Evolutionary conservation across 1,140 invertebrate genomes (phyloP).

Genomic region (Drosophila eugracilis): DNA sequence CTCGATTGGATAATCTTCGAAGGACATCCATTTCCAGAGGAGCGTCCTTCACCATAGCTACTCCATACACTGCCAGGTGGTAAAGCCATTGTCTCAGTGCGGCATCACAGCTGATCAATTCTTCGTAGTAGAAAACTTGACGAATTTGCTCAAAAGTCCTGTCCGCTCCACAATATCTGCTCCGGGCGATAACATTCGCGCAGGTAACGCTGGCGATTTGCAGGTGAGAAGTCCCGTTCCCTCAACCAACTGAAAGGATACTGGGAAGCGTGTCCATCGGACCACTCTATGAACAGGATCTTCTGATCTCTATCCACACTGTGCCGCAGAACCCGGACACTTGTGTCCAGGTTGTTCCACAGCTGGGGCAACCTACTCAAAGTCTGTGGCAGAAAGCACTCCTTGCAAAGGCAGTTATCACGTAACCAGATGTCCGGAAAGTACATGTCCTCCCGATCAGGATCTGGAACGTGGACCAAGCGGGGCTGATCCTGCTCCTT

Average conservation of each 20-base stretch:
- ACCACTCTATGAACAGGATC: slow-evolving; percentile 85
- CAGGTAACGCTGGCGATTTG: slow-evolving; percentile 85
- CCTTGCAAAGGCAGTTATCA: slow-evolving; percentile 89
- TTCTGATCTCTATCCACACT: slow-evolving; percentile 37
- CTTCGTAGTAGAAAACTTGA: slow-evolving; percentile 86
- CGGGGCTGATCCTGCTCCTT: slow-evolving; percentile 14
- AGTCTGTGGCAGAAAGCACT: slow-evolving; percentile 88
- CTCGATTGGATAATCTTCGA: slow-evolving; percentile 86
- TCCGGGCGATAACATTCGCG: slow-evolving; percentile 86
- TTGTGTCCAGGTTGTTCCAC: slow-evolving; percentile 66
- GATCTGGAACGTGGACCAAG: slow-evolving; percentile 17
- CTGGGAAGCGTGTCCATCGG: slow-evolving; percentile 87
- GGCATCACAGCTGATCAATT: slow-evolving; percentile 85
- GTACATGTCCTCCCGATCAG: slow-evolving; percentile 68
- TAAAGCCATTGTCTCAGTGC: slow-evolving; percentile 87
- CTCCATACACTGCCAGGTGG: slow-evolving; percentile 86
- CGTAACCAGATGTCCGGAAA: slow-evolving; percentile 89
- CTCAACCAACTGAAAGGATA: slow-evolving; percentile 86
- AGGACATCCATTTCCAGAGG: slow-evolving; percentile 86
- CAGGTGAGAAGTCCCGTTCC: slow-evolving; percentile 86
- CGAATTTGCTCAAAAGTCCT: slow-evolving; percentile 86
- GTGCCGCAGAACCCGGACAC: slow-evolving; percentile 51
- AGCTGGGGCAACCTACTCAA: slow-evolving; percentile 85
- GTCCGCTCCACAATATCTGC: slow-evolving; percentile 86
- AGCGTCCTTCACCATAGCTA: slow-evolving; percentile 87